Evolutionary conservation across 2,797 vertebrate genomes (phyloP).

Genomic region (Setipinna tenuifilis): DNA sequence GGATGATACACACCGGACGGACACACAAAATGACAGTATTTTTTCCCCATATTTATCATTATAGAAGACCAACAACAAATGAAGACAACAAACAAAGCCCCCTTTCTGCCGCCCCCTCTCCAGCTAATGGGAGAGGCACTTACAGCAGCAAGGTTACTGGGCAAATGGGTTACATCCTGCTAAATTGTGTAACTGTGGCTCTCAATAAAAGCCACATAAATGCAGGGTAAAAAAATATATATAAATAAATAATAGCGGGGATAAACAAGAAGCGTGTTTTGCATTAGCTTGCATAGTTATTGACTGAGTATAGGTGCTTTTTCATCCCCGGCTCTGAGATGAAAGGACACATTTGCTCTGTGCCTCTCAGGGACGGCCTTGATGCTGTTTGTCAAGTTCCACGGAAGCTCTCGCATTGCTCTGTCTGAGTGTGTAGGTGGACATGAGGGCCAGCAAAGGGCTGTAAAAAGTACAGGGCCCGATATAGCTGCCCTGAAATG

Average conservation of each 20-base stretch:
- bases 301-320: conserved; percentile 3
- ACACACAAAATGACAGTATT: background rate
- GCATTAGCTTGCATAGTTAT: background rate
- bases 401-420: background rate
- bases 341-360: background rate
- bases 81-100: background rate
- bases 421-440: conserved; percentile 1
- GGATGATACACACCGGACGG: background rate
- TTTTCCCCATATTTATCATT: background rate
- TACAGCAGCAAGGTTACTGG: background rate
- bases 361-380: background rate
- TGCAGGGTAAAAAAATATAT: background rate
- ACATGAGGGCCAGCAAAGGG: background rate
- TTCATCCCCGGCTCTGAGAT: background rate
- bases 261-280: background rate
- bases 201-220: background rate
- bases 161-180: background rate
- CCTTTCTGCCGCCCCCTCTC: background rate
- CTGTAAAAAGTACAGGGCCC: background rate
- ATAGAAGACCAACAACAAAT: background rate
- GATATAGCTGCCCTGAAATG: conserved; percentile 5
- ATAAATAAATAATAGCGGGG: background rate
- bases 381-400: background rate
- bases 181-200: background rate
- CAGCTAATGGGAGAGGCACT: background rate